Conservation (phyloP, 2,888 invertebrate genomes). For the Orgyia antiqua region DNA sequence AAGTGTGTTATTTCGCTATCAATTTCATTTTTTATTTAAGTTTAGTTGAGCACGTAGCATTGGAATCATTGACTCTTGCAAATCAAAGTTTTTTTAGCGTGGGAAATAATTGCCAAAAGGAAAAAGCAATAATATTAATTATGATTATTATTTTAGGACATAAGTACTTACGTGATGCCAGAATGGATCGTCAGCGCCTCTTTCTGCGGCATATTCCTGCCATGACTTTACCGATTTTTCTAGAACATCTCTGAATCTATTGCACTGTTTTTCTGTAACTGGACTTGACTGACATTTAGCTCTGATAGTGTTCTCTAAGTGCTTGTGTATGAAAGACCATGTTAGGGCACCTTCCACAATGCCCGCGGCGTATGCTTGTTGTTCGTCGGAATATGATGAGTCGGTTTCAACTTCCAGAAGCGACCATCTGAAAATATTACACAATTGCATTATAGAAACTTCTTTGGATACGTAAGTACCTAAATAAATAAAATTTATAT, state of each 20-base stretch:
- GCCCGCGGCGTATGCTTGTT: slow-evolving; percentile 93
- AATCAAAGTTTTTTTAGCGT: no score
- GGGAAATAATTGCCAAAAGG: no score
- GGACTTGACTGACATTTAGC: slow-evolving; percentile 70
- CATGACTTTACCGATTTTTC: slow-evolving; percentile 81
- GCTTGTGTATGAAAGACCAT: slow-evolving; percentile 87
- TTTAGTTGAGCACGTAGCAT: no score
- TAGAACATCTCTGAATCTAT: slow-evolving; percentile 80
- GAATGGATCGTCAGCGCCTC: slow-evolving; percentile 77
- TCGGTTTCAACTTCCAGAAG: slow-evolving; percentile 89
- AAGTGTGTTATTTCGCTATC: no score
- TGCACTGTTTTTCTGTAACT: slow-evolving; percentile 78
- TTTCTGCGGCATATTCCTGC: slow-evolving; percentile 74
- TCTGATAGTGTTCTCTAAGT: slow-evolving; percentile 84
- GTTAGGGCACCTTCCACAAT: slow-evolving; percentile 90
- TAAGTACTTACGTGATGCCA: slow-evolving; percentile 87
- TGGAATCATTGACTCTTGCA: no score
- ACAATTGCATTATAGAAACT: background rate
- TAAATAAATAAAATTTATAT: no score
- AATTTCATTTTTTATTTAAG: no score
- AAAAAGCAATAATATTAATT: no score
- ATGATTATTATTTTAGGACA: no score
- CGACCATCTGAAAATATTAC: slow-evolving; percentile 84
- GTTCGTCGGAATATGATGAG: slow-evolving; percentile 83
- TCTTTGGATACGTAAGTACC: no score